A percentile compares a stretch with the other conserved stretches of the same genome.
phyloP scores from a whole-genome alignment of 2,113 vertebrate genomes.

The Heterocephalus glaber region DNA sequence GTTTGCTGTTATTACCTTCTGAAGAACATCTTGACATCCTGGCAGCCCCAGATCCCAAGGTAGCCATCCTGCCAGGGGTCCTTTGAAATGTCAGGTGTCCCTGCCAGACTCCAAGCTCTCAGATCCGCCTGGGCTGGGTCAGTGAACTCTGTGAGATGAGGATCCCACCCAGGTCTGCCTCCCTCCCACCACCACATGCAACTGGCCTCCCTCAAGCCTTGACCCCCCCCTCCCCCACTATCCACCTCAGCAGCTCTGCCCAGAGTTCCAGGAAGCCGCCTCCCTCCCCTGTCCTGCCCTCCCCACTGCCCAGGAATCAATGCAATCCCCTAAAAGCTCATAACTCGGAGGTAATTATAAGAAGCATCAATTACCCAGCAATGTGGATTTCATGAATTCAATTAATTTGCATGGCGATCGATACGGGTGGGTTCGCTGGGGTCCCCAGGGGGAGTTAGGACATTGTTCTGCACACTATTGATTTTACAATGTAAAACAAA shows the following conservation, averaged over 20 bases:
- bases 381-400: constrained; percentile 86
- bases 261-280: constrained; percentile 54
- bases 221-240: neutral
- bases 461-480: constrained; percentile 86
- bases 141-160: neutral
- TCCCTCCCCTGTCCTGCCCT: constrained; percentile 19
- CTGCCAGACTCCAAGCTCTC: neutral
- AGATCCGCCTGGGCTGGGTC: neutral
- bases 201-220: neutral
- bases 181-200: neutral
- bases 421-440: constrained; percentile 82
- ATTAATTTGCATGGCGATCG: constrained; percentile 88
- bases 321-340: constrained; percentile 86
- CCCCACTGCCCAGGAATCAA: constrained; percentile 77
- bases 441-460: constrained; percentile 84
- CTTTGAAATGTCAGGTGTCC: neutral
- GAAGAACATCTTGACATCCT: neutral
- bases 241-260: neutral
- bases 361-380: constrained; percentile 87
- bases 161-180: neutral
- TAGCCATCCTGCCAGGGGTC: neutral
- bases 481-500: constrained; percentile 86
- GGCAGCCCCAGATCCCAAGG: neutral
- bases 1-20: neutral
- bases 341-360: constrained; percentile 88